Base-by-base conservation (phyloP, 2,797 vertebrate genomes). In the Labeo calbasu region DNA sequence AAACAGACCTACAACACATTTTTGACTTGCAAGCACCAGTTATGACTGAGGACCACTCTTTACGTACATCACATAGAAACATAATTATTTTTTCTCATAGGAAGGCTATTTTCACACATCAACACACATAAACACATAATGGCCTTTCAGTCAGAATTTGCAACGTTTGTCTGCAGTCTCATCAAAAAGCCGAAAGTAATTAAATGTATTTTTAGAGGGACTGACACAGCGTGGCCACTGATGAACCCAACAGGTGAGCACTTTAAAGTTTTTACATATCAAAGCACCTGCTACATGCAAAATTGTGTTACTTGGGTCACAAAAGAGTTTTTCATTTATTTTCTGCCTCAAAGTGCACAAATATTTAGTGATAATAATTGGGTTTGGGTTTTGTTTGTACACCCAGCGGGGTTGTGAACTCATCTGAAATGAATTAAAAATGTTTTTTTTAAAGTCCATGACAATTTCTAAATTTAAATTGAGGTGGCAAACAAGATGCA, bases 251-350 rank as follows among this genome's bases (percentile, higher is more conserved):
- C 77, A 79, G 63, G 48, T 69, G 50, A 80, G 13, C 21, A 40
- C 23, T 66, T 79, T 19, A 51, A 79, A 79, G 61, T 68, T 79
- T 25, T 79, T 66, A 40, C 15, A 55, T 43, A 80, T 80, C 65
- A 55, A 55, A 68, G 61, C 46, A 53, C 48, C 25, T 53, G 5
- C 3, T 10, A 23, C 48, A 36, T 51, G 25, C 19, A 53, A 66
- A 55, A 55, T 4, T 55, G 21, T 55, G 21, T 80, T 69, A 40
- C 50, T 25, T 78, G 15, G 25, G 28, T 23, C 10, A 55, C 32
- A 55, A 55, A 55, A n/a, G 1, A 17, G 14, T 43, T 4, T 40
- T 79, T 23, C 1, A 14, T 63, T 21, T 36, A 43, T 61, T 68
- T 68, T 66, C 48, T 25, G 23, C 0, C 5, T 81, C 4, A n/a